Conservation (phyloP, 2,113 vertebrate genomes). For the Xiphorhynchus elegans region DNA sequence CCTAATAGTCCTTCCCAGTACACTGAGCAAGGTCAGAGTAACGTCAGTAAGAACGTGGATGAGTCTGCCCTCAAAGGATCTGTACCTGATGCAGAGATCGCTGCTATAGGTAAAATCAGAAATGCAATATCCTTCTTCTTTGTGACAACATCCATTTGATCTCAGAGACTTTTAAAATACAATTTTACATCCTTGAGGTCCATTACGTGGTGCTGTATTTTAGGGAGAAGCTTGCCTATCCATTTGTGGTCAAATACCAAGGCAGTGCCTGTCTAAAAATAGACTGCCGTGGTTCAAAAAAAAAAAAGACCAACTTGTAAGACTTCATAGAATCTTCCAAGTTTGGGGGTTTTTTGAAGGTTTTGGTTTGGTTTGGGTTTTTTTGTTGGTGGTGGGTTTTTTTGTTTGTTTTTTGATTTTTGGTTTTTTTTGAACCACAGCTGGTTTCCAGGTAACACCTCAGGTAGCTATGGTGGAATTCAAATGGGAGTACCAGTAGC, state of each 20-base stretch:
- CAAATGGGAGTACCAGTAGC: background rate
- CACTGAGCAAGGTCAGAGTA: conserved; percentile 75
- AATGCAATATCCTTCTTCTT: background rate
- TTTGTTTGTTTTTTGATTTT: too few species aligned
- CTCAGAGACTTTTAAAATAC: background rate
- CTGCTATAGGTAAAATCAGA: conserved; percentile 80
- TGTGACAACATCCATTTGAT: background rate
- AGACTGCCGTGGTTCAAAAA: background rate
- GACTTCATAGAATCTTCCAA: background rate
- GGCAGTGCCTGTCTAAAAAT: background rate
- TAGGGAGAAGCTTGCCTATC: background rate
- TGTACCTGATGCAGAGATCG: conserved; percentile 81
- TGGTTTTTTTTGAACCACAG: background rate
- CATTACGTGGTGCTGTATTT: background rate
- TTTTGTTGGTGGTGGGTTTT: too few species aligned
- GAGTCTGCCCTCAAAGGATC: conserved; percentile 72
- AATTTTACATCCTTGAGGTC: background rate
- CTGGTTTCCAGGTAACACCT: background rate
- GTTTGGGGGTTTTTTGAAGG: background rate
- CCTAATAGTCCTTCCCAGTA: conserved; percentile 89
- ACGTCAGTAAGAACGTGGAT: conserved; percentile 27
- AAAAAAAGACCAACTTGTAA: background rate
- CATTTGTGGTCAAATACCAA: background rate
- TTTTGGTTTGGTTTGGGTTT: too few species aligned
- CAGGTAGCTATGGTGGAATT: background rate